Percentiles rank a stretch among this genome's conserved stretches.
These are phyloP conservation scores for Anthrax anthrax DNA, from an alignment of 2,888 invertebrate genomes.

Conservation along the genomic window DNA sequence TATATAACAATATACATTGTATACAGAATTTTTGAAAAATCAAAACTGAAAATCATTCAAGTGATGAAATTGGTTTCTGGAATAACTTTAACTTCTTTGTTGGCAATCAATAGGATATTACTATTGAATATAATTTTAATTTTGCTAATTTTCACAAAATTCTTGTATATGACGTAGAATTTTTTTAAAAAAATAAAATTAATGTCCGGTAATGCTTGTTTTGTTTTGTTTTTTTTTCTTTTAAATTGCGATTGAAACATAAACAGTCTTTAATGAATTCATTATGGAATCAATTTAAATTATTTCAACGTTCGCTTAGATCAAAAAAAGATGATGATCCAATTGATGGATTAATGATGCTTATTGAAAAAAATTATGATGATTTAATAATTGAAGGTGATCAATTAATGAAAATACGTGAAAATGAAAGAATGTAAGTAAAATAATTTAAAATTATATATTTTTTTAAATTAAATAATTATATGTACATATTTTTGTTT, in stretches of 20 bases:
- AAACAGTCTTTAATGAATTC: conserved; percentile 19
- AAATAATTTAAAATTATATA: neutral
- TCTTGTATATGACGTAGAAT: no score
- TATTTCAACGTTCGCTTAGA: conserved; percentile 27
- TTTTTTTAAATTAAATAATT: neutral
- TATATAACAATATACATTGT: neutral
- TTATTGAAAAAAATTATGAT: conserved; percentile 33
- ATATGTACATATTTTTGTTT: neutral
- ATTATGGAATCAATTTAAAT: conserved; percentile 32
- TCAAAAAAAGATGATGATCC: conserved; percentile 28
- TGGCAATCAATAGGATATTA: no score
- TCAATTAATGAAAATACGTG: conserved; percentile 26
- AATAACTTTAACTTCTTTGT: no score
- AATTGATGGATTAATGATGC: conserved; percentile 28
- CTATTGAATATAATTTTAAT: no score
- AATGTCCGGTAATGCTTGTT: no score
- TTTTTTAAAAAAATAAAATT: no score
- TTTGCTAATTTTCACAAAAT: no score
- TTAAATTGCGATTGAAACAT: no score
- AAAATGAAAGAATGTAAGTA: conserved; percentile 24
- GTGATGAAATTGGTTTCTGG: no score
- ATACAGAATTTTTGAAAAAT: no score
- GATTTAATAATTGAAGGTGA: conserved; percentile 30
- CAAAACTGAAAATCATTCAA: no score
- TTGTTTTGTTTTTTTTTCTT: neutral